phyloP scores from a whole-genome alignment of 53 echinoderm and acorn worm genomes.

The Glandiceps talaboti region DNA sequence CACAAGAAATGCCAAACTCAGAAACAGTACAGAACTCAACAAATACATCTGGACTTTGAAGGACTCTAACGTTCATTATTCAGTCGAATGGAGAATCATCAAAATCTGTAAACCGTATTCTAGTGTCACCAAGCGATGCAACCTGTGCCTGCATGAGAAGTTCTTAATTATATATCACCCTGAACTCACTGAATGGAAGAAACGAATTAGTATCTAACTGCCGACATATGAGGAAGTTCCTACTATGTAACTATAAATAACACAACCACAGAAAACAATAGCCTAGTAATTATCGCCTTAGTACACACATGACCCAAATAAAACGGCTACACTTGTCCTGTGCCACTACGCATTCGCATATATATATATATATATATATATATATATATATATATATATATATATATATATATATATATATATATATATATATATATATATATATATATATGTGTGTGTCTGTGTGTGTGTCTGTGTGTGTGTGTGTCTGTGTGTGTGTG shows the following conservation, averaged over 20 bases:
- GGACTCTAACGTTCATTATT: constrained; percentile 4
- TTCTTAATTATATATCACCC: not conserved
- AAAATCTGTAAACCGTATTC: not conserved
- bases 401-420: too few relatives aligned
- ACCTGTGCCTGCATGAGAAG: not conserved
- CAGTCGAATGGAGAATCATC: constrained; percentile 17
- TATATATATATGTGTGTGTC: too few relatives aligned
- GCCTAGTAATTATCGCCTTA: too few relatives aligned
- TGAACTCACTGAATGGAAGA: not conserved
- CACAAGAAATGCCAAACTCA: not conserved
- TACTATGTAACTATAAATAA: not conserved
- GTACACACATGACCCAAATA: too few relatives aligned
- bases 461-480: too few relatives aligned
- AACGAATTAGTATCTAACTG: not conserved
- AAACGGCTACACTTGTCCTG: too few relatives aligned
- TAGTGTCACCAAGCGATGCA: not conserved
- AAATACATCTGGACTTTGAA: constrained; percentile 15
- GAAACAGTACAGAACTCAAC: constrained; percentile 11
- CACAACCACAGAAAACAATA: too few relatives aligned
- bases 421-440: too few relatives aligned
- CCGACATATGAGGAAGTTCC: not conserved
- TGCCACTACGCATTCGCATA: too few relatives aligned
- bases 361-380: too few relatives aligned
- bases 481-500: too few relatives aligned
- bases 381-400: too few relatives aligned